Conservation (phyloP, 1,140 invertebrate genomes). For the Adoxophyes honmai region DNA sequence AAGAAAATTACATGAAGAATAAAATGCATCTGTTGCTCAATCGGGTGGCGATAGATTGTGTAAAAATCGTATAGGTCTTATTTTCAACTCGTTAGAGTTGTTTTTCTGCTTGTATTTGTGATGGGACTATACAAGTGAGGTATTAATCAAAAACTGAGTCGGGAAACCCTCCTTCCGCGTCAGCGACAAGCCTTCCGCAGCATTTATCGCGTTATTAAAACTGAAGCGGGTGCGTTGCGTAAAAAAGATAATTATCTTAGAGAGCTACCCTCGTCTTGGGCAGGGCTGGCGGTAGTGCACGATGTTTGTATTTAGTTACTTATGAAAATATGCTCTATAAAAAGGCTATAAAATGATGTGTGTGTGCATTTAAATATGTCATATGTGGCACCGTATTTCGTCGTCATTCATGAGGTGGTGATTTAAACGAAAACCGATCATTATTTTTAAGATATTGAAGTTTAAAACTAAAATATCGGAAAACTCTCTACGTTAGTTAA, state of each 20-base stretch:
- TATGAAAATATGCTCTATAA: too few relatives aligned
- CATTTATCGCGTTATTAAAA: conserved; percentile 75
- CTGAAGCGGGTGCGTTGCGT: conserved; percentile 56
- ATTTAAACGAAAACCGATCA: too few relatives aligned
- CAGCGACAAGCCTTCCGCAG: conserved; percentile 70
- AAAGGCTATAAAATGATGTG: too few relatives aligned
- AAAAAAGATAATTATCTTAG: conserved; percentile 78
- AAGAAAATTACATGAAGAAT: conserved; percentile 60
- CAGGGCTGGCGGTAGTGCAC: conserved; percentile 36
- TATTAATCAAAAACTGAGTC: conserved; percentile 68
- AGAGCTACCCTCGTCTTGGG: conserved; percentile 64
- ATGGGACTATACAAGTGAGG: conserved; percentile 49
- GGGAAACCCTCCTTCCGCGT: conserved; percentile 66
- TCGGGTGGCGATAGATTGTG: conserved; percentile 14
- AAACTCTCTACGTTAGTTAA: too few relatives aligned
- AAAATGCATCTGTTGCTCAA: conserved; percentile 74
- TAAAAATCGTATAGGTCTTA: too few relatives aligned
- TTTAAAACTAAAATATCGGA: too few relatives aligned
- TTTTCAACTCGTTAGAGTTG: too few relatives aligned
- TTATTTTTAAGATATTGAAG: too few relatives aligned
- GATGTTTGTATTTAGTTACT: background rate
- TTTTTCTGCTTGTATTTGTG: background rate
- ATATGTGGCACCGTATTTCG: too few relatives aligned
- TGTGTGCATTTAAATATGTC: too few relatives aligned
- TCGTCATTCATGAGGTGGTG: too few relatives aligned